A percentile compares a stretch with the other conserved stretches of the same genome.
Evolutionary conservation across 2,888 invertebrate species (phyloP).

Genomic region (Punctoribates punctum): DNA sequence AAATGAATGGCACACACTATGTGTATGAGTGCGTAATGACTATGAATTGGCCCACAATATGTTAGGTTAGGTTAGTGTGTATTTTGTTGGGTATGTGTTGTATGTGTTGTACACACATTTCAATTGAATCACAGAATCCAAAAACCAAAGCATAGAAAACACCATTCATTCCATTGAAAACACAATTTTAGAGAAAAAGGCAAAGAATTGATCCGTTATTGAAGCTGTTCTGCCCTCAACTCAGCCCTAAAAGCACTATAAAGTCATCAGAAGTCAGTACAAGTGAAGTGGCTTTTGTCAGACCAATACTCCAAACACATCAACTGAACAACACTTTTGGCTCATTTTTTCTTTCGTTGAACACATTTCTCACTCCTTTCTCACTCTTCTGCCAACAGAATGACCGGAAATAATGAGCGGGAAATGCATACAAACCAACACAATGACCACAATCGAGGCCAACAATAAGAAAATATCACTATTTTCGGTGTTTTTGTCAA

Average conservation of each 20-base stretch:
- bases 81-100: background rate
- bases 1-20: conserved; percentile 2
- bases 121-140: background rate
- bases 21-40: background rate
- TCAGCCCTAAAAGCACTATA: conserved; percentile 16
- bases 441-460: background rate
- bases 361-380: conserved; percentile 18
- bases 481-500: no score
- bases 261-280: conserved; percentile 14
- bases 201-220: conserved; percentile 27
- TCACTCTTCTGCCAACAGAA: background rate
- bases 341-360: background rate
- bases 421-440: background rate
- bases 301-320: background rate
- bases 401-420: conserved; percentile 2
- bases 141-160: conserved; percentile 24
- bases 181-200: background rate
- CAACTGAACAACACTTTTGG: background rate
- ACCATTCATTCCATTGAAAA: conserved; percentile 17
- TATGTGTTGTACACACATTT: background rate
- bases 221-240: background rate
- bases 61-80: background rate
- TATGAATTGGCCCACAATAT: background rate
- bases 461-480: background rate
- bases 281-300: conserved; percentile 34